Evolutionary conservation across 2,888 invertebrate genomes (phyloP), one percentile per base, ranked within the genome.

Genomic region (Molorchus minor): DNA sequence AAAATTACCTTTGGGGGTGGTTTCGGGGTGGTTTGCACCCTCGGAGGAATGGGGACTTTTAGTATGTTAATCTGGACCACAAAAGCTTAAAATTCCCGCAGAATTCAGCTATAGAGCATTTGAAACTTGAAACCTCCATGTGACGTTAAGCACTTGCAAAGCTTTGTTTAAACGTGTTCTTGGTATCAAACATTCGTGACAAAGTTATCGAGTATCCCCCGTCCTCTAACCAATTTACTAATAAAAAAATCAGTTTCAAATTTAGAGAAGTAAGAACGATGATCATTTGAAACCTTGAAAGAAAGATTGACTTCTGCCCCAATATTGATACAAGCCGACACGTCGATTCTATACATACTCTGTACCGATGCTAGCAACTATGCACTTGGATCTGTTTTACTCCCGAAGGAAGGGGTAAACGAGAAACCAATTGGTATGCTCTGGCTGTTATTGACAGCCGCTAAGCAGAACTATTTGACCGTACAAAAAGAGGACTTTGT

Each of bases 301-400:
- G 20, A 43, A 13, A 13, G 40, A 5, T 52, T 72, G 5, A 65
- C 61, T 0, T 52, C 64, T 1, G 56, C 65, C 12, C 70, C 71
- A 4, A 54, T 74, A 36, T 47, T 71, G 10, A 54, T 46, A 19
- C 70, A 70, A 56, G 64, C 61, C 1, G 63, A 67, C 19, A 41
- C 43, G 12, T 17, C 17, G 3, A 10, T 63, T 36, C 69, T 69
- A 2, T 72, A 55, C 43, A 58, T 55, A 1, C 4, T 74, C n/a
- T 20, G 64, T 4, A 71, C 73, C 2, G 74, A 75, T 45, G 64
- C 70, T 13, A 72, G 68, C 36, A 36, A 35, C 1, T 68, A 67
- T 51, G 71, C 71, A 1, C 29, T 70, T 1, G 71, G 60, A 38
- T 66, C 66, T 7, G 63, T 55, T 12, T 40, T 69, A 40, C 41